phyloP scores from a whole-genome alignment of 2,113 vertebrate species.

The Oryzias celebensis region DNA sequence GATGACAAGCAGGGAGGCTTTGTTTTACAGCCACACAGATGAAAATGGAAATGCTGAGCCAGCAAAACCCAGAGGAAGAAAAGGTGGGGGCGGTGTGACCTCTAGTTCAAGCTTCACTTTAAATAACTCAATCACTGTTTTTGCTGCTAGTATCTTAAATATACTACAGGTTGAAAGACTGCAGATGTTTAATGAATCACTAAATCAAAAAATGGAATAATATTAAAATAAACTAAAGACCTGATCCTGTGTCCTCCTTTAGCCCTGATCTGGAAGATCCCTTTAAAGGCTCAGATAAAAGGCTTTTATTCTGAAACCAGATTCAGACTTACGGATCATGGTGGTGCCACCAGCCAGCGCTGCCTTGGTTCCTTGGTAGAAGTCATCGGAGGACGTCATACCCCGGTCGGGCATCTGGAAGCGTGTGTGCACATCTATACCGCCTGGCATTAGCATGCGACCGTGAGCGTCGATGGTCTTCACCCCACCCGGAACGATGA shows the following conservation, averaged over 20 bases:
- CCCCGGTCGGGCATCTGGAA: slow-evolving; percentile 98
- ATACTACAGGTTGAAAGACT: no score
- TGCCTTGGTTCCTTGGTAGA: slow-evolving; percentile 96
- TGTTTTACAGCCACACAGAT: slow-evolving; percentile 22
- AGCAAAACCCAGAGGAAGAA: slow-evolving; percentile 14
- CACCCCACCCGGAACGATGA: slow-evolving; percentile 96
- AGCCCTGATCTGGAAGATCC: no score
- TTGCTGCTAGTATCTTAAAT: no score
- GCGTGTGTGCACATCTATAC: slow-evolving; percentile 95
- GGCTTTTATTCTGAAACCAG: background rate
- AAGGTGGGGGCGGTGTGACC: background rate
- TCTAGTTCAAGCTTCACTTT: background rate
- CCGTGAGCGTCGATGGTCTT: slow-evolving; percentile 96
- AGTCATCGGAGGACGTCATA: slow-evolving; percentile 93
- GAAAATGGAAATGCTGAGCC: slow-evolving; percentile 31
- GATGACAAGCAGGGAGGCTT: slow-evolving; percentile 17
- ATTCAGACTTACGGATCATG: slow-evolving; percentile 92
- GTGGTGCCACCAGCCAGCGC: slow-evolving; percentile 93
- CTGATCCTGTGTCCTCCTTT: no score
- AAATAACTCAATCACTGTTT: no score
- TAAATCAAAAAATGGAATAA: no score
- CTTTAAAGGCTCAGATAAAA: background rate
- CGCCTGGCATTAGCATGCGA: slow-evolving; percentile 94
- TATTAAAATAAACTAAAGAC: no score
- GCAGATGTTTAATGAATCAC: no score